These are phyloP conservation scores for Tiliacea aurago DNA, from an alignment of 2,888 invertebrate genomes.

Conservation along the genomic window DNA sequence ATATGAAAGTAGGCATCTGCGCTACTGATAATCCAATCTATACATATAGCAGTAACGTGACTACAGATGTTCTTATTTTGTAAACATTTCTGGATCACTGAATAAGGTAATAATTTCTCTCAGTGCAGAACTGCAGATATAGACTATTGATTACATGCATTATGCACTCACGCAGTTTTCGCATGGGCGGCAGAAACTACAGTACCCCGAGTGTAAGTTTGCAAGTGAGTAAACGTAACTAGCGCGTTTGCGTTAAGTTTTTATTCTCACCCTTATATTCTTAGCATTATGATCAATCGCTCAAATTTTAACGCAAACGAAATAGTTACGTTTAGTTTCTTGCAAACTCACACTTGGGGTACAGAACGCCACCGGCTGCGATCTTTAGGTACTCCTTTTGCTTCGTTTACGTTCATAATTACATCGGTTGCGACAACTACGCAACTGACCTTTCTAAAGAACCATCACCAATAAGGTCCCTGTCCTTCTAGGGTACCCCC, in stretches of 20 bases:
- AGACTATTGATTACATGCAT: not conserved
- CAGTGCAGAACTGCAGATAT: too few relatives aligned
- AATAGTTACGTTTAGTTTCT: too few relatives aligned
- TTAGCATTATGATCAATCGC: too few relatives aligned
- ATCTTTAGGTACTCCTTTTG: not conserved
- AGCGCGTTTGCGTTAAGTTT: too few relatives aligned
- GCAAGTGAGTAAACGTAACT: too few relatives aligned
- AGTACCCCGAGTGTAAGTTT: too few relatives aligned
- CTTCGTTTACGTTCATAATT: not conserved
- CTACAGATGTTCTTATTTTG: not conserved
- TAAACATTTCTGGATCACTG: slow-evolving; percentile 24
- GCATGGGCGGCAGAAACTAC: not conserved
- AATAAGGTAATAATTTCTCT: slow-evolving; percentile 2
- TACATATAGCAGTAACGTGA: not conserved
- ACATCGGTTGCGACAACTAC: not conserved
- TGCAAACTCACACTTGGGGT: too few relatives aligned
- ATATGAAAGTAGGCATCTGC: not conserved
- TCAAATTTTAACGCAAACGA: too few relatives aligned
- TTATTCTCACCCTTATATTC: too few relatives aligned
- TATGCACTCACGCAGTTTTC: not conserved
- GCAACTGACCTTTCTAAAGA: slow-evolving; percentile 1
- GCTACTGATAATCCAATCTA: not conserved
- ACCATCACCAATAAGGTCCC: not conserved
- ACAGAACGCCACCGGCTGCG: not conserved
- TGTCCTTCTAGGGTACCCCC: not conserved